phyloP scores from a whole-genome alignment of 2,888 invertebrate species.

The Clanis bilineata region DNA sequence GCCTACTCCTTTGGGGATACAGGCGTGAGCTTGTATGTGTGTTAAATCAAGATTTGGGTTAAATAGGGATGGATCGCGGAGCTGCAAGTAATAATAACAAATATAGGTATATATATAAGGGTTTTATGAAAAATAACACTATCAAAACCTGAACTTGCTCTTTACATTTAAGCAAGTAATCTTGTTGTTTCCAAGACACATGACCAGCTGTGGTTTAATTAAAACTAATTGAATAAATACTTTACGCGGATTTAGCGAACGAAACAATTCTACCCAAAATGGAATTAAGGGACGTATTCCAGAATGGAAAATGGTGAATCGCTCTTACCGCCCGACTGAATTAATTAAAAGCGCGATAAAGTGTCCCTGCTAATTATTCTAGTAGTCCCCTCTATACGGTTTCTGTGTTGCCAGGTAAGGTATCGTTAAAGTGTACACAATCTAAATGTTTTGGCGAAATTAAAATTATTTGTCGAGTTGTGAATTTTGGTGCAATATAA shows the following conservation, averaged over 20 bases:
- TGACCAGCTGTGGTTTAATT: slow-evolving; percentile 17
- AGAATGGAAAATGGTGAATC: slow-evolving; percentile 19
- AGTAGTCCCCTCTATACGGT: not conserved
- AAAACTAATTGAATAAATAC: slow-evolving; percentile 16
- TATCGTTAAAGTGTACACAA: not conserved
- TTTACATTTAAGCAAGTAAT: not conserved
- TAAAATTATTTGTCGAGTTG: too few relatives aligned
- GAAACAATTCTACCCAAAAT: slow-evolving; percentile 15
- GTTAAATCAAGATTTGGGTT: too few relatives aligned
- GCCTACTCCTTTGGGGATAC: too few relatives aligned
- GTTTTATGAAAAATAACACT: not conserved
- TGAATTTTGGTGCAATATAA: too few relatives aligned
- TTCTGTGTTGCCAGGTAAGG: not conserved
- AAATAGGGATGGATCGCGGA: too few relatives aligned
- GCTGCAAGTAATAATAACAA: too few relatives aligned
- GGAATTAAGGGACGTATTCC: slow-evolving; percentile 18
- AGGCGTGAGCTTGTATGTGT: too few relatives aligned
- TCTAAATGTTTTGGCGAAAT: not conserved
- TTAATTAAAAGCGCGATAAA: slow-evolving; percentile 69
- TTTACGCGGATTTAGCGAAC: not conserved
- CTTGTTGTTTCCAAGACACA: slow-evolving; percentile 12
- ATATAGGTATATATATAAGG: too few relatives aligned
- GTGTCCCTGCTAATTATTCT: slow-evolving; percentile 62
- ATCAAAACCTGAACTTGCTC: not conserved
- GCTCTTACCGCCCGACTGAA: slow-evolving; percentile 40